Percentiles rank a stretch among this genome's conserved stretches.
Conservation (phyloP, 2,113 vertebrate genomes). For the Lamprotornis superbus region DNA sequence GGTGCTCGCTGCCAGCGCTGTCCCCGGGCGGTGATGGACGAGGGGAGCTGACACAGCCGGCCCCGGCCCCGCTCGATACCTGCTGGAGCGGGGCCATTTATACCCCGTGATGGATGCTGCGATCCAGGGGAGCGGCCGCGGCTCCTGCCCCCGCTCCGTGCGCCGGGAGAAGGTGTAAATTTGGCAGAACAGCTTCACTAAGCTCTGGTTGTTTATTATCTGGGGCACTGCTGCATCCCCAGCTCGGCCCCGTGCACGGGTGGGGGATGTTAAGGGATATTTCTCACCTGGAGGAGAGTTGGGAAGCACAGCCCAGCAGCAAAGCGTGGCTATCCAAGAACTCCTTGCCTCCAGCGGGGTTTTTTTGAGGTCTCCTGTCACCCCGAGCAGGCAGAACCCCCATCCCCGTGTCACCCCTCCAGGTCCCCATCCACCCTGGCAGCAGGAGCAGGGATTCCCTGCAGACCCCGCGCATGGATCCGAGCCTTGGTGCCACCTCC, state of each 20-base stretch:
- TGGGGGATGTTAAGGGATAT: background rate
- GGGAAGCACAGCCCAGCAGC: background rate
- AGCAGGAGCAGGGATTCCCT: background rate
- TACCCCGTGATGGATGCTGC: slow-evolving; percentile 19
- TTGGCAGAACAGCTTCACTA: slow-evolving; percentile 26
- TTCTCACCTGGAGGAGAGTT: background rate
- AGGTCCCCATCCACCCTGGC: rapidly evolving
- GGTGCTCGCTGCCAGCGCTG: background rate
- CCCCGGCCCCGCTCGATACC: background rate
- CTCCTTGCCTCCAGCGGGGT: rapidly evolving
- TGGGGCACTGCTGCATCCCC: background rate
- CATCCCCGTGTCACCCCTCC: rapidly evolving
- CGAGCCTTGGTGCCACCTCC: background rate
- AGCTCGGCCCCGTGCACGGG: rapidly evolving
- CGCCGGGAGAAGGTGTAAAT: background rate
- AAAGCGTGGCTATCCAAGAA: rapidly evolving
- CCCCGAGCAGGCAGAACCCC: background rate
- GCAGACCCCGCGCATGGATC: background rate
- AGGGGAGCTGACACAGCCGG: background rate
- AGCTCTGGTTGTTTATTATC: background rate
- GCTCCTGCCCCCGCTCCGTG: background rate
- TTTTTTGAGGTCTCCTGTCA: background rate
- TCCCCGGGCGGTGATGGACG: background rate
- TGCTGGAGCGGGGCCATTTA: background rate
- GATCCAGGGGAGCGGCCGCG: background rate